Evolutionary conservation across 2,888 invertebrate species (phyloP).

Genomic region (Plemyria rubiginata): DNA sequence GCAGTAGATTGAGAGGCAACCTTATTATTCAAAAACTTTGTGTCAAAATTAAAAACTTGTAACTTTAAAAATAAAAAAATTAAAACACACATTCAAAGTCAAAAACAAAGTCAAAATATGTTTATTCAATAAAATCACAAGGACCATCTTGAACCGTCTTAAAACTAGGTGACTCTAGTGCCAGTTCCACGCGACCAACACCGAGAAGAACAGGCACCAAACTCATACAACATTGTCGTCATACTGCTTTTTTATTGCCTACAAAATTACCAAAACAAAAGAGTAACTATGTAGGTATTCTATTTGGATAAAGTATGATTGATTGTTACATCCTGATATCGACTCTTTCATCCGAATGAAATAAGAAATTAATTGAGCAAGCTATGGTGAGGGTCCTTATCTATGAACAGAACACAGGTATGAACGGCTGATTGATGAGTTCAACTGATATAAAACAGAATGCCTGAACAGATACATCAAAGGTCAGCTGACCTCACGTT

Average conservation of each 20-base stretch:
- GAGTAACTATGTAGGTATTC: conserved; percentile 46
- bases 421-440: conserved; percentile 8
- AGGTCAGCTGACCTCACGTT: conserved; percentile 44
- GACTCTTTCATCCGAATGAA: conserved; percentile 56
- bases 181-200: too few relatives aligned
- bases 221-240: neutral
- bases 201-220: too few relatives aligned
- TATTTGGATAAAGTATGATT: conserved; percentile 80
- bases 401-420: conserved; percentile 11
- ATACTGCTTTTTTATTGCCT: neutral
- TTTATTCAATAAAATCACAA: too few relatives aligned
- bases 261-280: conserved; percentile 45
- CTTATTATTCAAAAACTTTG: too few relatives aligned
- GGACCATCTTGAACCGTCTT: too few relatives aligned
- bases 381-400: neutral
- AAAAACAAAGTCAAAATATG: too few relatives aligned
- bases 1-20: too few relatives aligned
- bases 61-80: too few relatives aligned
- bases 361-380: conserved; percentile 6
- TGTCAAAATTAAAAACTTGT: too few relatives aligned
- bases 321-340: conserved; percentile 76
- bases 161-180: too few relatives aligned
- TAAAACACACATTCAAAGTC: too few relatives aligned
- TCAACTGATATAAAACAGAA: conserved; percentile 2
- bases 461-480: neutral